Percentiles rank a stretch among this genome's conserved stretches.
These are phyloP conservation scores for Phalacrocorax carbo DNA, from an alignment of 2,113 vertebrate species.

Conservation along the genomic window DNA sequence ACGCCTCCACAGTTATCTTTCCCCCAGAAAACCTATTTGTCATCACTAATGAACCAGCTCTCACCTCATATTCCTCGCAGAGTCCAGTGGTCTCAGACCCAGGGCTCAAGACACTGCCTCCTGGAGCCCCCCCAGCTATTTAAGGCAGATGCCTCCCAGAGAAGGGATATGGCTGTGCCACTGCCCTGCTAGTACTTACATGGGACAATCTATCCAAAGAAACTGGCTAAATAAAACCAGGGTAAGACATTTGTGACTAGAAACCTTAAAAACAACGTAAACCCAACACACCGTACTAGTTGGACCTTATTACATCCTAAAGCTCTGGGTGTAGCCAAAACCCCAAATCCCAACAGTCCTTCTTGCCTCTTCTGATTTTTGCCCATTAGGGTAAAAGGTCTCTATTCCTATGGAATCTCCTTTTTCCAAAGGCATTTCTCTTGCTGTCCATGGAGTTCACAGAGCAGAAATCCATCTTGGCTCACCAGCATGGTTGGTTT, in stretches of 20 bases:
- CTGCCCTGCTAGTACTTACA: not conserved
- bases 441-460: not conserved
- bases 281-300: not conserved
- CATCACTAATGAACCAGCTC: not conserved
- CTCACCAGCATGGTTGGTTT: not conserved
- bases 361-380: not conserved
- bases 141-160: not conserved
- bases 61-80: not conserved
- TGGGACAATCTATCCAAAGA: not conserved
- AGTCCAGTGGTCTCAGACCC: not conserved
- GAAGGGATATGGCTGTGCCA: not conserved
- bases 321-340: not conserved
- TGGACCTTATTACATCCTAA: not conserved
- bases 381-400: not conserved
- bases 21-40: not conserved
- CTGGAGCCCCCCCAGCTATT: accelerated
- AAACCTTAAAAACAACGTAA: not conserved
- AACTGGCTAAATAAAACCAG: not conserved
- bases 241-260: no score
- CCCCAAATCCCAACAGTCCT: not conserved
- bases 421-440: not conserved
- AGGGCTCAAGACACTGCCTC: accelerated
- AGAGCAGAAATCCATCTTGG: not conserved
- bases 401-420: not conserved
- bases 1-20: not conserved